Evolutionary conservation across 2,888 invertebrate species (phyloP), one percentile per base, ranked within the genome.

Genomic region (Falcaria lacertinaria): DNA sequence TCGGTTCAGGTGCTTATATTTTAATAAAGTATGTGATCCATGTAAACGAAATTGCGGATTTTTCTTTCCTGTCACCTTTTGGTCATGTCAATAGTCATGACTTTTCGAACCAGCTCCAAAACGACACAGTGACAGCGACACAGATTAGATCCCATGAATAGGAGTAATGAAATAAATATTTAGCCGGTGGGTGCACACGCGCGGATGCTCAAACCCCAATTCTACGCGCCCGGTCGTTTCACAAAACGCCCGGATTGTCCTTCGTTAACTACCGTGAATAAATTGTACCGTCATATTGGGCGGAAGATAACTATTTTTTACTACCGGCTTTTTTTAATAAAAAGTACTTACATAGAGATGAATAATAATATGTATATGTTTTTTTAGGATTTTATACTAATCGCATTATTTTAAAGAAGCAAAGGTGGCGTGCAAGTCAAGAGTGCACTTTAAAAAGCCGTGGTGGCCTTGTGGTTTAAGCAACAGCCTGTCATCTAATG

Each of bases 121-220:
- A 32, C 7, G 5, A 46, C 2, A 14, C n/a, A 8, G 2, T 44
- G 22, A 56, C 78, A 40, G 75, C 65, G 66, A 74, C 86, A 72
- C 78, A 84, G 88, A 86, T 89, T 88, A 87, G 71, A 72, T 70
- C 68, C 76, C 67, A 86, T 88, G 88, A 89, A 89, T 88, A 81
- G 86, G 79, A 82, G 85, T 89, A 89, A 89, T 89, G 88, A 88
- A 89, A 89, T 88, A 89, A 89, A 89, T 84, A 88, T 89, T 89
- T 88, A 79, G 87, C 81, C 87, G 88, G 85, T 83, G 75, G 83
- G 78, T 76, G 69, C 69, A 71, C 69, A 83, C 87, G 86, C 76
- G 75, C 64, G 81, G 69, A 52, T 76, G 84, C 69, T 59, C 80
- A 74, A 80, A 76, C 83, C 85, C 76, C 79, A 80, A 83, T 80